Conservation (phyloP, 2,113 vertebrate genomes). For the Myxocyprinus asiaticus region DNA sequence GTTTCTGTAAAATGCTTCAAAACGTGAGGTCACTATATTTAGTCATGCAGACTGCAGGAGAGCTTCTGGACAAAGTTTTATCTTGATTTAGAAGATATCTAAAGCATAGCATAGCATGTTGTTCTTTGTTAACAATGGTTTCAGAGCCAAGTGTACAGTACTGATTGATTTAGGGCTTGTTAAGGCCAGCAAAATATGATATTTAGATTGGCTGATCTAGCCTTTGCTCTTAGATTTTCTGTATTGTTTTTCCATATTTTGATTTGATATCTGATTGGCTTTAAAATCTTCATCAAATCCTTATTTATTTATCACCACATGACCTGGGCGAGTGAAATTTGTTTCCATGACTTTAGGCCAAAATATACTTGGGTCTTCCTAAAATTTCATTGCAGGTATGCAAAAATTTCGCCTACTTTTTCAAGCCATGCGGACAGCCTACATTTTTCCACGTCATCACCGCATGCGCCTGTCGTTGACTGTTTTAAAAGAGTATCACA, state of each 20-base stretch:
- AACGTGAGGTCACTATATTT: constrained; percentile 4
- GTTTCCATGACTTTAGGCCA: background rate
- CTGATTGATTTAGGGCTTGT: background rate
- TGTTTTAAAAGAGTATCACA: too few species aligned
- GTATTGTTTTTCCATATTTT: background rate
- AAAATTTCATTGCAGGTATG: too few species aligned
- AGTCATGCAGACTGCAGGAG: constrained; percentile 13
- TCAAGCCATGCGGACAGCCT: too few species aligned
- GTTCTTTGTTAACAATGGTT: constrained; percentile 2
- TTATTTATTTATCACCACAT: too few species aligned
- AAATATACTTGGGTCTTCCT: too few species aligned
- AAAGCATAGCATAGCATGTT: background rate
- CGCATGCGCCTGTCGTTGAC: too few species aligned
- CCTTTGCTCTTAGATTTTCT: background rate
- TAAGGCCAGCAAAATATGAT: background rate
- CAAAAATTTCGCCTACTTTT: too few species aligned
- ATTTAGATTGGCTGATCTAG: background rate
- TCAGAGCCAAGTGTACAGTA: constrained; percentile 3
- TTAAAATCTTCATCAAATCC: background rate
- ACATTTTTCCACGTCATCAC: too few species aligned
- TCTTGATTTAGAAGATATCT: constrained; percentile 24
- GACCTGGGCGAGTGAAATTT: background rate
- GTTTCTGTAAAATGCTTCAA: constrained; percentile 32
- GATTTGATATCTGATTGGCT: constrained; percentile 1
- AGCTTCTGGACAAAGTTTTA: background rate